Base-by-base conservation (phyloP, 2,113 vertebrate species). In the Atherinomorus stipes region DNA sequence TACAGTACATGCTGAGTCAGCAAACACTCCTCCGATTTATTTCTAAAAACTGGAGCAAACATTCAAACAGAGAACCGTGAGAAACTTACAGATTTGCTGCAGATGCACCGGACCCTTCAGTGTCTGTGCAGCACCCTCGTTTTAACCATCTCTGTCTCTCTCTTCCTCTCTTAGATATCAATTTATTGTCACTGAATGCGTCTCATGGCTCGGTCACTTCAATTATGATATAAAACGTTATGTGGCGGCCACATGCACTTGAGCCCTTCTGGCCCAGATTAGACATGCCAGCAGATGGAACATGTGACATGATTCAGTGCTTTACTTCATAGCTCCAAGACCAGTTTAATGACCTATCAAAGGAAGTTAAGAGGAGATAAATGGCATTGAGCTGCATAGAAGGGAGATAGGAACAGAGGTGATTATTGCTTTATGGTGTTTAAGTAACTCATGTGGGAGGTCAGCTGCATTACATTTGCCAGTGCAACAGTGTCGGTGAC, bases 341-440 rank as follows among this genome's bases (percentile, higher is more conserved):
- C 87, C 52, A 26, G 61, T 90, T 91, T 89, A 93, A 93, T 89
- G 90, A 91, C 87, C 89, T 91, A 90, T 91, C 89, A 75, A 60
- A 62, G 80, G 75, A 92, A 73, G 85, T 86, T 85, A 81, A 77
- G 86, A 76, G 73, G 82, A 90, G 84, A 90, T 81, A 88, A 91
- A 92, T 90, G 79, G 85, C 68, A 79, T 49, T 31, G 64, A 25
- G 74, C 79, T 58, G 71, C 60, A 84, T 51, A 60, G 64, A 64
- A 76, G 57, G 81, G 57, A 80, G 79, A 81, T 49, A 52, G 71
- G 44, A 87, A 63, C 69, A 64, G 67, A 65, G 83, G 72, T 87
- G 89, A 93, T 91, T 88, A 88, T 89, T 80, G 78, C 83, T 82
- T 84, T 77, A 80, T 76, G 81, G 77, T 76, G 78, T 78, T 86